Percentiles rank a stretch among this genome's conserved stretches.
phyloP scores from a whole-genome alignment of 2,888 invertebrate genomes.

The Ethmia dodecea region DNA sequence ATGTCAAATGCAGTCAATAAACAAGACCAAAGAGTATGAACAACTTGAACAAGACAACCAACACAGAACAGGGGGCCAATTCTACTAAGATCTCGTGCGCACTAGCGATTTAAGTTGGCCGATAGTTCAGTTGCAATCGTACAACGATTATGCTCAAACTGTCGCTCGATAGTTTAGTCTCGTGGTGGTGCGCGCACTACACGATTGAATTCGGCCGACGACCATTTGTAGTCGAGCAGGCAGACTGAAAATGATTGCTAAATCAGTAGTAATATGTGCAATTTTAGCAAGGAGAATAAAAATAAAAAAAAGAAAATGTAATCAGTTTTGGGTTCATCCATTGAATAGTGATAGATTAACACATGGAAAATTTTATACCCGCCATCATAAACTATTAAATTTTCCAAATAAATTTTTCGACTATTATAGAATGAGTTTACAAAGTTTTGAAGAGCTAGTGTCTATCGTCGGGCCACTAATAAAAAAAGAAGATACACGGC shows the following conservation, averaged over 20 bases:
- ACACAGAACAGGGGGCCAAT: no score
- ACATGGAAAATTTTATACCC: background rate
- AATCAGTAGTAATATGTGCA: background rate
- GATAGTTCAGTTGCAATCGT: no score
- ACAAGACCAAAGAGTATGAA: no score
- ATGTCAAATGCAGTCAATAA: no score
- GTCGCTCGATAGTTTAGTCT: background rate
- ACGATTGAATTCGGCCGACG: background rate
- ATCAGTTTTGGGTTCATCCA: background rate
- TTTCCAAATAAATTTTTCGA: background rate
- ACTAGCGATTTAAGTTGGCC: no score
- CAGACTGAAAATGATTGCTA: background rate
- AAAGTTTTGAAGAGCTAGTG: background rate
- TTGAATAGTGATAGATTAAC: background rate
- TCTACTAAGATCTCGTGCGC: no score
- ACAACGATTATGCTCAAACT: no score
- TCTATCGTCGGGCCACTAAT: background rate
- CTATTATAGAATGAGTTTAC: background rate
- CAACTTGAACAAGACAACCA: no score
- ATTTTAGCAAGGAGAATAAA: background rate
- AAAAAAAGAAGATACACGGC: background rate
- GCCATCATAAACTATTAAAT: background rate
- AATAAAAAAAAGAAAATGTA: background rate
- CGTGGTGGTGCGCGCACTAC: background rate
- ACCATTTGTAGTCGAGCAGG: background rate